Conservation (phyloP, 1,140 invertebrate species). For the Microplitis mediator region DNA sequence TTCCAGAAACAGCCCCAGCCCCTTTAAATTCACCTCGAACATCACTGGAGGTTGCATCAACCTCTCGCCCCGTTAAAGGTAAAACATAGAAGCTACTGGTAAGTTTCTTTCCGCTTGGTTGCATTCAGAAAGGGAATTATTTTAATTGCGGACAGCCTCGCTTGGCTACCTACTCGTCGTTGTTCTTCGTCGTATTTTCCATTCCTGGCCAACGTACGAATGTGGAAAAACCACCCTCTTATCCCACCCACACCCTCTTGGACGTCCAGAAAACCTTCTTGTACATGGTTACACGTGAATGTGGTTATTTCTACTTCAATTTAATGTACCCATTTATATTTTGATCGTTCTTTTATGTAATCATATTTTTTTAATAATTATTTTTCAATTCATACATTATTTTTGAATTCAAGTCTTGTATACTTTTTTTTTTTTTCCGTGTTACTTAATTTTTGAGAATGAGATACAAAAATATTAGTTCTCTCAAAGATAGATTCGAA, state of each 20-base stretch:
- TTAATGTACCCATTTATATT: slow-evolving; percentile 26
- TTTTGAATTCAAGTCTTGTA: not conserved
- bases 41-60: slow-evolving; percentile 14
- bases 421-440: too few species aligned
- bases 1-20: not conserved
- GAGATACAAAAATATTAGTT: too few species aligned
- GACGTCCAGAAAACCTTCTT: not conserved
- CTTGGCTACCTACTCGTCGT: slow-evolving; percentile 50
- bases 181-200: slow-evolving; percentile 36
- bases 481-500: too few species aligned
- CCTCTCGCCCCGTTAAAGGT: slow-evolving; percentile 5
- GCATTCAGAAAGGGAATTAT: slow-evolving; percentile 64
- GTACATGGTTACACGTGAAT: not conserved
- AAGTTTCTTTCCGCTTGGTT: slow-evolving; percentile 59
- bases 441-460: too few species aligned
- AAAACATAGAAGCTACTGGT: slow-evolving; percentile 45
- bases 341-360: slow-evolving; percentile 29
- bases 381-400: not conserved
- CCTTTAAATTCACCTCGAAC: not conserved
- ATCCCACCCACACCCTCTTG: slow-evolving; percentile 16
- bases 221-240: slow-evolving; percentile 24
- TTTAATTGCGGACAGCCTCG: slow-evolving; percentile 64
- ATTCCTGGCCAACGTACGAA: slow-evolving; percentile 30
- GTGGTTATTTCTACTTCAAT: slow-evolving; percentile 21
- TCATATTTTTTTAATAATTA: slow-evolving; percentile 23